Percentiles rank a stretch among this genome's conserved stretches.
These are phyloP conservation scores for Astreopora myriophthalma DNA, from an alignment of 64 coral and sea anemone species.

Conservation along the genomic window DNA sequence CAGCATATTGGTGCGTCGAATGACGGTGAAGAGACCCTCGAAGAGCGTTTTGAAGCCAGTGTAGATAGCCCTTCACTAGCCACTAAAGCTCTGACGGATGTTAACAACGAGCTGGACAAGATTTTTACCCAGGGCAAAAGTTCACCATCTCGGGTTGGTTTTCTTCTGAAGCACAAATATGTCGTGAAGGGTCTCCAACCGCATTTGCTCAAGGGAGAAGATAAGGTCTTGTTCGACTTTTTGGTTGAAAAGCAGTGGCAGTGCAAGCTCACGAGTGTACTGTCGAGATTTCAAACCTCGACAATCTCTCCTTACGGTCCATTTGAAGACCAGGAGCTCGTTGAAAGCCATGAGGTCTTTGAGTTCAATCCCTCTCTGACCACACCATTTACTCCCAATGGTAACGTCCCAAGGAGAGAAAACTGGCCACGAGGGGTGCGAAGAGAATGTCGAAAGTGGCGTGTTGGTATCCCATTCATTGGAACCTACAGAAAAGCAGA, in stretches of 20 bases:
- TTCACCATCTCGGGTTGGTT: not conserved
- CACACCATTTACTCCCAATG: not conserved
- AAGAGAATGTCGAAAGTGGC: not conserved
- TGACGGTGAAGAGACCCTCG: not conserved
- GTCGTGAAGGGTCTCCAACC: constrained; percentile 13
- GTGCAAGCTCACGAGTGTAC: constrained; percentile 4
- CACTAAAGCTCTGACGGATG: not conserved
- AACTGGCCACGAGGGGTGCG: not conserved
- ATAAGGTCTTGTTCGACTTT: constrained; percentile 10
- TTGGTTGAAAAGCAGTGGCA: constrained; percentile 8
- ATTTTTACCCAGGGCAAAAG: not conserved
- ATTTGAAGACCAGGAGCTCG: not conserved
- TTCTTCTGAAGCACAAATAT: constrained; percentile 50
- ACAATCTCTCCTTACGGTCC: not conserved
- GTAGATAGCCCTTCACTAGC: constrained; percentile 5
- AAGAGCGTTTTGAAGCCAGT: constrained; percentile 41
- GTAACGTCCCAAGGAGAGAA: not conserved
- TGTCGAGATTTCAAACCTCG: constrained; percentile 2
- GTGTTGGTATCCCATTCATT: constrained; percentile 36
- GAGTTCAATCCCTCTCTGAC: not conserved
- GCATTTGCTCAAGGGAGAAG: constrained; percentile 30
- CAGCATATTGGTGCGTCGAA: no score
- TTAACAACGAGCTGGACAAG: constrained; percentile 26
- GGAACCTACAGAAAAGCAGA: not conserved
- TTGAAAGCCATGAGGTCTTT: constrained; percentile 25